Conservation (phyloP, 2,113 vertebrate genomes). For the Corythoichthys intestinalis region DNA sequence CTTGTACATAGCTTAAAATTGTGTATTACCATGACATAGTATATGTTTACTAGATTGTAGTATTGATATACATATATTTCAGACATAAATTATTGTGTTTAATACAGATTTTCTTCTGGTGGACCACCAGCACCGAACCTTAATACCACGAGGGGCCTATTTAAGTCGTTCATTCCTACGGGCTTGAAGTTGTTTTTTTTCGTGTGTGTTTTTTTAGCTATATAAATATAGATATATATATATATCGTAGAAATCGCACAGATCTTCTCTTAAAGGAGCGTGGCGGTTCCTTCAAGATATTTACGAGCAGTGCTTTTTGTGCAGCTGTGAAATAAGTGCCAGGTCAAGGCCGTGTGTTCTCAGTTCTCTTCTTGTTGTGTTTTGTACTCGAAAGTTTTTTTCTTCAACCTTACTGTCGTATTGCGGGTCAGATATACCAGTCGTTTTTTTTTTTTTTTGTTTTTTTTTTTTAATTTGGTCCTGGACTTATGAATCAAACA, state of each 20-base stretch:
- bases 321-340: background rate
- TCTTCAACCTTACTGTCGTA: constrained; percentile 2
- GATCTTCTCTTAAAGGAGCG: background rate
- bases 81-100: constrained; percentile 67
- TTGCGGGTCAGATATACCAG: background rate
- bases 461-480: constrained; percentile 7
- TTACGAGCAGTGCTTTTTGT: background rate
- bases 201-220: constrained; percentile 30
- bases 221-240: too few relatives aligned
- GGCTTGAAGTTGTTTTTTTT: constrained; percentile 53
- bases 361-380: background rate
- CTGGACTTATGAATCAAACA: too few relatives aligned
- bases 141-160: constrained; percentile 68
- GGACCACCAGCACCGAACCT: constrained; percentile 62
- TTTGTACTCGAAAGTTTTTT: too few relatives aligned
- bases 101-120: constrained; percentile 60
- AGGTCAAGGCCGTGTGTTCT: background rate
- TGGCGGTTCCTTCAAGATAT: background rate
- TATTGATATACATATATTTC: constrained; percentile 7
- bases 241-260: background rate
- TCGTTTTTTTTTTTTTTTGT: constrained; percentile 14
- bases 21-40: constrained; percentile 59
- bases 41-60: constrained; percentile 63
- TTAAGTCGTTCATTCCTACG: constrained; percentile 44
- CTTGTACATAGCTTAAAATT: constrained; percentile 70